Base-by-base conservation (phyloP, 64 coral and sea anemone genomes). In the Platygyra sinensis region DNA sequence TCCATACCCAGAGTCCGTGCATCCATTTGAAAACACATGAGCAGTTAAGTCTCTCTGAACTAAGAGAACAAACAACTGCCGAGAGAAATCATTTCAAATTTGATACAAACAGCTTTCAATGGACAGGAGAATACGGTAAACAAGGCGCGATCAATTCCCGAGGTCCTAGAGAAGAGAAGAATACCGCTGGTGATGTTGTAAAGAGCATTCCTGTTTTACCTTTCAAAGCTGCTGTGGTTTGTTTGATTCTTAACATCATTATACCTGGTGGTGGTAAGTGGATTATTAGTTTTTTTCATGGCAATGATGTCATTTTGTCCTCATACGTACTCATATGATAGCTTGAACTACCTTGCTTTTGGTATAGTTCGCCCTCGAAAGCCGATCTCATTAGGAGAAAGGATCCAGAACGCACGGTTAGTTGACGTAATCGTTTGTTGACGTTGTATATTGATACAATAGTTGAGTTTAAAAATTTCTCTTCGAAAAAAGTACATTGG, bases 171-270 rank as follows among this genome's bases (percentile, higher is more conserved):
- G 80, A 83, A 19, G 60, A 83, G 11, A 83, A 24, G 30, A 83
- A 8, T 17, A 67, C 19, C 3, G 61, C 28, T 0, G 61, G 30
- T 65, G 42, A 63, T 64, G 61, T 61, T 83, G 29, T 83, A 17
- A 83, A 17, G 31, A 83, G 31, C 39, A 33, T 83, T 67, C 92
- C 92, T 25, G 86, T 93, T 75, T 80, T 93, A 39, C 78, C 92
- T 22, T 63, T 89, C 72, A 72, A 89, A 89, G 86, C 39, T 65
- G 92, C 92, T 19, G 67, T 93, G 57, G 52, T 93, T 46, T 93
- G 92, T 93, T 59, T 93, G 8, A 75, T 89, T 62, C 74, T 80
- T 2, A 93, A 93, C 42, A 76, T 69, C 11, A 36, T 93, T 52
- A 64, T 88, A 14, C 92, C 92, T 51, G 86, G 86, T 33, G 38